Percentiles rank a stretch among this genome's conserved stretches.
phyloP scores from a whole-genome alignment of 2,113 vertebrate species.

The Agelaius phoeniceus region DNA sequence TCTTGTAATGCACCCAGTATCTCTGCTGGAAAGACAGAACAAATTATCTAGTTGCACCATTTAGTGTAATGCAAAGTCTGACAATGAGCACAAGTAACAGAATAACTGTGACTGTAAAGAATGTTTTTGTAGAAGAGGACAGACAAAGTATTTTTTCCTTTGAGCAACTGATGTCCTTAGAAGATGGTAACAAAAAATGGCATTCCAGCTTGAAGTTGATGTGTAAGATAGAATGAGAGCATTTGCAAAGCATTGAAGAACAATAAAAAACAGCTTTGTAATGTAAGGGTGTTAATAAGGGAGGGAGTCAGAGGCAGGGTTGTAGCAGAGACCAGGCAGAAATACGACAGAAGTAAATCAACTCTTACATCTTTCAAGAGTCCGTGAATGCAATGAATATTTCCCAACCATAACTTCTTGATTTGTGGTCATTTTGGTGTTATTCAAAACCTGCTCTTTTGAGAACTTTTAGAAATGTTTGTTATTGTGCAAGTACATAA shows the following conservation, averaged over 20 bases:
- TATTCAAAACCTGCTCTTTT: neutral
- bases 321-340: neutral
- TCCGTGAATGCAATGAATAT: neutral
- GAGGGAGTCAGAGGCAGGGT: neutral
- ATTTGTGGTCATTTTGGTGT: neutral
- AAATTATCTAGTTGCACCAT: neutral
- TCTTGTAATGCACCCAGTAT: neutral
- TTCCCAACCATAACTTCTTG: neutral
- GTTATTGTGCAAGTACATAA: neutral
- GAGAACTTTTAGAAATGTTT: neutral
- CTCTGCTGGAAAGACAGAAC: neutral
- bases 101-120: neutral
- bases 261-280: neutral
- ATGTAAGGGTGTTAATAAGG: neutral
- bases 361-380: neutral
- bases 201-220: neutral
- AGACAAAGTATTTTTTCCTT: neutral
- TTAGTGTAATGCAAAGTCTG: neutral
- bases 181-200: neutral
- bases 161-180: neutral
- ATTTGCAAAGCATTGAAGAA: neutral
- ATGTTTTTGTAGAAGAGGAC: neutral
- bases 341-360: neutral
- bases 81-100: neutral
- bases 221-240: neutral